Conservation (phyloP, 2,797 vertebrate species). For the Prionace glauca region DNA sequence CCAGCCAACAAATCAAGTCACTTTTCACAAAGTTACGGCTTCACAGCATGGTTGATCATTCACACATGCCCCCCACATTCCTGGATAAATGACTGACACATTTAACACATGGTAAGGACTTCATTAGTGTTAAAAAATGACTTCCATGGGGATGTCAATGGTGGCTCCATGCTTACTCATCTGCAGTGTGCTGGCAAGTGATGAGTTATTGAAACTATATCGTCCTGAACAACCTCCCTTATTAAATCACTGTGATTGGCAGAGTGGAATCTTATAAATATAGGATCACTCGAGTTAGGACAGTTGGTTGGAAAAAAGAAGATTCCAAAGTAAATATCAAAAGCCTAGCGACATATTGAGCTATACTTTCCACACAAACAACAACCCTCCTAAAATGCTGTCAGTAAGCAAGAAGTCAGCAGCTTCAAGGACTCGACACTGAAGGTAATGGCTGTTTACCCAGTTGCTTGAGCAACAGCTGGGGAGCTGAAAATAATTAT, state of each 20-base stretch:
- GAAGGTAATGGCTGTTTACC: constrained; percentile 12
- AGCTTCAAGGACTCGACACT: neutral
- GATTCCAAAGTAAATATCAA: constrained; percentile 27
- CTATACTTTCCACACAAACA: neutral
- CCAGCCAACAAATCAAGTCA: too few species aligned
- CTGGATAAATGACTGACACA: neutral
- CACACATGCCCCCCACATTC: neutral
- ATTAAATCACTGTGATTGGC: neutral
- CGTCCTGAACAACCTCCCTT: neutral
- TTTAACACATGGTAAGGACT: neutral
- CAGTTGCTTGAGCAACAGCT: constrained; percentile 26
- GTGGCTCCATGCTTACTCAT: neutral
- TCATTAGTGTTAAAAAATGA: neutral
- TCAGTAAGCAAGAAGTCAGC: neutral
- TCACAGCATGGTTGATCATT: neutral
- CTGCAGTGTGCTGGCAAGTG: neutral
- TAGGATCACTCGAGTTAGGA: neutral
- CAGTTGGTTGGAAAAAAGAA: neutral
- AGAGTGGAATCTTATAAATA: neutral
- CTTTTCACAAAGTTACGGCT: too few species aligned
- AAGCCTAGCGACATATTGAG: neutral
- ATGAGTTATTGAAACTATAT: constrained; percentile 6
- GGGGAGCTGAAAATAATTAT: constrained; percentile 28
- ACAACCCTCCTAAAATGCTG: neutral
- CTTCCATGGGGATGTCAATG: neutral